Percentiles rank a stretch among this genome's conserved stretches.
Conservation (phyloP, 2,797 vertebrate species). For the Esox lucius region DNA sequence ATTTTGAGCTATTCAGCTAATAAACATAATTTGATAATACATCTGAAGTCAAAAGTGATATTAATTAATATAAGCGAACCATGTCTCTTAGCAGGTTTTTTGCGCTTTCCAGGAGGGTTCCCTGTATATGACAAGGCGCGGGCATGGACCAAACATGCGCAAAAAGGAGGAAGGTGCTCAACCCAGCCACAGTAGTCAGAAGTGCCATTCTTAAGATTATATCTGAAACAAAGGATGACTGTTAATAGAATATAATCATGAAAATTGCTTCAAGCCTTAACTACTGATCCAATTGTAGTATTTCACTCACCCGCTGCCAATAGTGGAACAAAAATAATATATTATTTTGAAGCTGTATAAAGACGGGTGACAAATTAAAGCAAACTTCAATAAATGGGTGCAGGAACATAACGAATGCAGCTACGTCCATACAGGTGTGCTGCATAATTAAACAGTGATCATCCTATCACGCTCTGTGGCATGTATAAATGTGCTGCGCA, state of each 20-base stretch:
- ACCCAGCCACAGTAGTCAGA: neutral
- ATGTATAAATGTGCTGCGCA: too few species aligned
- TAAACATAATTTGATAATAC: neutral
- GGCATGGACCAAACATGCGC: neutral
- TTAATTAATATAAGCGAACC: neutral
- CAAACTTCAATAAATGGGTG: too few species aligned
- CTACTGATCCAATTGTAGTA: neutral
- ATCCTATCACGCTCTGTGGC: too few species aligned
- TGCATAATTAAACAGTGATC: too few species aligned
- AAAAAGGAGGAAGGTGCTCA: neutral
- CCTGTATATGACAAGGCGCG: neutral
- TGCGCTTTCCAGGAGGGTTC: neutral
- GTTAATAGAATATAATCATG: neutral
- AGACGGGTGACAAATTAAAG: too few species aligned
- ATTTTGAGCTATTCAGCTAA: too few species aligned
- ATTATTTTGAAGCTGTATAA: too few species aligned
- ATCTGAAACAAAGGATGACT: neutral
- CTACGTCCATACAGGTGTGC: too few species aligned
- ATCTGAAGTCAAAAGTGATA: neutral
- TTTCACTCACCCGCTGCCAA: neutral
- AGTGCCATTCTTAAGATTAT: neutral
- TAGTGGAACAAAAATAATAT: too few species aligned
- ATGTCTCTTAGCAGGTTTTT: neutral
- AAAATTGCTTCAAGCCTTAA: too few species aligned
- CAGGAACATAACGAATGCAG: too few species aligned